Base-by-base conservation (phyloP, 1,140 invertebrate species). In the Scaptomyza hsui region DNA sequence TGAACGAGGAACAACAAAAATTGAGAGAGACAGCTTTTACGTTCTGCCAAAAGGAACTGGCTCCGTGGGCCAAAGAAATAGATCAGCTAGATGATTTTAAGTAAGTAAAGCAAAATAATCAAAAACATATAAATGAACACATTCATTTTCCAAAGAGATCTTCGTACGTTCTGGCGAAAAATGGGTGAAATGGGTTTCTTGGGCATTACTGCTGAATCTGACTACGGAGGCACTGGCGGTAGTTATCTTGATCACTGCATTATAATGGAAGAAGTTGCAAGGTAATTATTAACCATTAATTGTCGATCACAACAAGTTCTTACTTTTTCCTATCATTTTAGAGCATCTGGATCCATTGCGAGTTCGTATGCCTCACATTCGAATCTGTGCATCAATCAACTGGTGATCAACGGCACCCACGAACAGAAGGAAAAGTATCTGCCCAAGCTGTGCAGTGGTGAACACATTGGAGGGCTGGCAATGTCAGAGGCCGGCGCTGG, bases 361-460 rank as follows among this genome's bases (percentile, higher is more conserved):
- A 92, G 99, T 0, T 98, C 97, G 44, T 99, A 99, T 90, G 98
- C 97, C 3, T 98, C 98, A 15, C 98, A 99, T 92, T 99, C 99
- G 3, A 99, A 99, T 92, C 93, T 99, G 0, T 99, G 99, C 92
- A 92, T 99, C 0, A 99, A 99, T 93, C 99, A 99, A 29, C 6
- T 29, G 26, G 26, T 29, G 92, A 96, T 99, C 67, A 95, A 99
- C 92, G 99, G 97, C 19, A 98, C 94, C 44, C 94, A 97, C 69
- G 94, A 97, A 82, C 98, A 99, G 91, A 99, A 99, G 91, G 92
- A 94, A 4, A 98, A 98, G 92, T 99, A 98, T 92, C 92, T 99
- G 47, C 97, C 97, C 10, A 98, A 98, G 96, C 92, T 99, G 10
- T 99, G 98, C 91, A 95, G 93, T 63, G 99, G 99, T 0, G 98